A percentile compares a stretch with the other conserved stretches of the same genome.
These are phyloP conservation scores for Aythya fuligula DNA, from an alignment of 2,797 vertebrate genomes.

Conservation along the genomic window DNA sequence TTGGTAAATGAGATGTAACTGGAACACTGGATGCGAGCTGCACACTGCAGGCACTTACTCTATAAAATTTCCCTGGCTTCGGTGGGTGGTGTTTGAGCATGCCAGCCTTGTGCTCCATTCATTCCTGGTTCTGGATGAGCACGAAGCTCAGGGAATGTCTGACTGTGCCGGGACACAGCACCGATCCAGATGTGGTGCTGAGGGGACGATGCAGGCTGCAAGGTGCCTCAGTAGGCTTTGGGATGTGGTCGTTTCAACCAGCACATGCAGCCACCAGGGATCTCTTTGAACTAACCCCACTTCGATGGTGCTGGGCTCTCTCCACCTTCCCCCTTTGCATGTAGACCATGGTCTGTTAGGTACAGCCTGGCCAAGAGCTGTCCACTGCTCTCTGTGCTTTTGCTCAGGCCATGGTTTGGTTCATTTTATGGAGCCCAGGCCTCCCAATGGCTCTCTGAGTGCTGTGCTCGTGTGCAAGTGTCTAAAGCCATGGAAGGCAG, in stretches of 20 bases:
- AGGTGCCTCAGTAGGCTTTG: neutral
- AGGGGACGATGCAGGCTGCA: fast-evolving
- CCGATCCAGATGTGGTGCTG: fast-evolving
- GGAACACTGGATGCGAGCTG: neutral
- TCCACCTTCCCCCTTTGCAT: neutral
- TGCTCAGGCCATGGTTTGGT: neutral
- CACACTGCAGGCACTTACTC: neutral
- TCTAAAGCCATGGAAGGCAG: neutral
- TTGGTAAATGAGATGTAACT: neutral
- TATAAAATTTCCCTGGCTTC: neutral
- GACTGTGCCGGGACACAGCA: neutral
- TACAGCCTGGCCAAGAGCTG: neutral
- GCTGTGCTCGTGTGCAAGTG: fast-evolving
- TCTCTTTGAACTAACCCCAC: fast-evolving
- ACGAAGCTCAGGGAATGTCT: neutral
- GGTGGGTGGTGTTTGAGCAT: neutral
- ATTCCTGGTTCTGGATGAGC: neutral
- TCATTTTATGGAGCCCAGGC: neutral
- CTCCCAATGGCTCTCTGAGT: neutral
- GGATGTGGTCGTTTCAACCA: fast-evolving
- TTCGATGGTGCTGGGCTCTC: neutral
- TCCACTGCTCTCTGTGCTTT: fast-evolving
- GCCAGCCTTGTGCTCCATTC: fast-evolving
- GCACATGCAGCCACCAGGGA: fast-evolving
- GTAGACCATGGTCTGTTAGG: neutral